Percentiles rank a stretch among this genome's conserved stretches.
Evolutionary conservation across 2,113 vertebrate genomes (phyloP).

Genomic region (Thinocorus orbignyianus): DNA sequence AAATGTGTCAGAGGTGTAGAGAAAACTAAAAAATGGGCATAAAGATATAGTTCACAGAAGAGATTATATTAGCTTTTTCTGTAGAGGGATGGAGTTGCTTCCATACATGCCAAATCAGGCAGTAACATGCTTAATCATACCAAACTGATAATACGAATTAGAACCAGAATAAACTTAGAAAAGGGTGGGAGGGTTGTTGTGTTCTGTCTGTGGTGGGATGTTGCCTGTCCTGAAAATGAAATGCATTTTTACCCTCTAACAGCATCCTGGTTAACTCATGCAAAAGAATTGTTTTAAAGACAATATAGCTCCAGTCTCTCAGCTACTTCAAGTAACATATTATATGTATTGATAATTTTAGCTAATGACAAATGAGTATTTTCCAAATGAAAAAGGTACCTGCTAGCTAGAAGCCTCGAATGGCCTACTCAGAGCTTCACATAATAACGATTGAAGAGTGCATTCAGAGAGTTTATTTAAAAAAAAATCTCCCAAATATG

Average conservation of each 20-base stretch:
- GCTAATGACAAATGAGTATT: not conserved
- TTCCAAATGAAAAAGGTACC: not conserved
- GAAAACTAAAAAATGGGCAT: not conserved
- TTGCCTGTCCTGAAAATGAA: not conserved
- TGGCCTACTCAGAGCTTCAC: not conserved
- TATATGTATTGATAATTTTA: not conserved
- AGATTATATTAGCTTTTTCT: not conserved
- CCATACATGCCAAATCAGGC: too few species aligned
- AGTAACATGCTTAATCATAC: not conserved
- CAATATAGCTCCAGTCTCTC: not conserved
- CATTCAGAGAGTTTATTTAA: not conserved
- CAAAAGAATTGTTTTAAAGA: not conserved
- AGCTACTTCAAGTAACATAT: not conserved
- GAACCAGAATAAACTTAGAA: not conserved
- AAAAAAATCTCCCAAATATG: not conserved
- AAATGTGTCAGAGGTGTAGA: not conserved
- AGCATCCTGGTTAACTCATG: not conserved
- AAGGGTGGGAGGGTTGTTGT: too few species aligned
- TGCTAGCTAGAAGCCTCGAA: not conserved
- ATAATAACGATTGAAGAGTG: not conserved
- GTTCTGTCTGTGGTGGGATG: not conserved
- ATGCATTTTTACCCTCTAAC: fast-evolving
- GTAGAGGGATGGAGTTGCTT: not conserved
- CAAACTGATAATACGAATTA: not conserved
- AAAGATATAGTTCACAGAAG: not conserved